Conservation (phyloP, 2,888 invertebrate species). For the Lepeophtheirus nordmannii region DNA sequence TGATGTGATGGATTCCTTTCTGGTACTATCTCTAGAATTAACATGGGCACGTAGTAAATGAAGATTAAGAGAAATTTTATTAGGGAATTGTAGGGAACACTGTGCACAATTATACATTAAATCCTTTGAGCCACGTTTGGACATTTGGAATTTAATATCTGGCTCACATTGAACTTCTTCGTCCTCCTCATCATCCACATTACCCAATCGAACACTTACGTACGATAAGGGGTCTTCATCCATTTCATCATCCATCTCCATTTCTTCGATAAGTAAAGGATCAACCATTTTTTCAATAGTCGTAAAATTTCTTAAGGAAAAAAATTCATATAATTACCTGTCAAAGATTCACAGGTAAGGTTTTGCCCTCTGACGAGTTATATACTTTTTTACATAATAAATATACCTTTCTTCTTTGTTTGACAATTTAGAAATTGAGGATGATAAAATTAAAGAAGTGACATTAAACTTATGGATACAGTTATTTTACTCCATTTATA, state of each 20-base stretch:
- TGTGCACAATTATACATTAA: background rate
- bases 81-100: background rate
- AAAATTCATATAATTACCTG: background rate
- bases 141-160: background rate
- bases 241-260: constrained; percentile 19
- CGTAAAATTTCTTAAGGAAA: no score
- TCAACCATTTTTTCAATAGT: background rate
- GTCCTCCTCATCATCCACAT: constrained; percentile 1
- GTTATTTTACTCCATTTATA: no score
- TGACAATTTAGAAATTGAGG: no score
- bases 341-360: constrained; percentile 5
- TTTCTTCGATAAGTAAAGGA: constrained; percentile 6
- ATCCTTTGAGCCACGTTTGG: background rate
- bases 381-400: background rate
- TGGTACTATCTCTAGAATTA: background rate
- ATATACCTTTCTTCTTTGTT: background rate
- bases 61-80: constrained; percentile 9
- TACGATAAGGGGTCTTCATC: background rate
- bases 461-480: no score
- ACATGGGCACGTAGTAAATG: constrained; percentile 4
- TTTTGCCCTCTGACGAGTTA: background rate
- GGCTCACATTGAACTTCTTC: constrained; percentile 1
- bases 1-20: background rate
- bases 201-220: background rate
- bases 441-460: no score